Evolutionary conservation across 1,140 invertebrate genomes (phyloP), one percentile per base, ranked within the genome.

Genomic region (Mactra quadrangularis): DNA sequence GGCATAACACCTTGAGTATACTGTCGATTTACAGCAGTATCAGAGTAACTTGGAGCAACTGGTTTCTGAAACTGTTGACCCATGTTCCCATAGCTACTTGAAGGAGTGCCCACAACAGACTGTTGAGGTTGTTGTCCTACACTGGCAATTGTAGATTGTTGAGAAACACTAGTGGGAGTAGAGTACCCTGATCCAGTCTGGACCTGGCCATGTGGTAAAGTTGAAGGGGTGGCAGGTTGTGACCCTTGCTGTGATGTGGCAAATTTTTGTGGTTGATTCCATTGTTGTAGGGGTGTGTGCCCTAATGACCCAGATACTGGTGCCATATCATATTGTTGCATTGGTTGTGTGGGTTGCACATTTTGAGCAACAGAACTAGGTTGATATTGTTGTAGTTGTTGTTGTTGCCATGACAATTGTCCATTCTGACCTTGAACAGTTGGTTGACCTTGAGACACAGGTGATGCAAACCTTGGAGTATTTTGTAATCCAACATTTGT

Each of bases 231-330:
- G 41, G n/a, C n/a, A n/a, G 64, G 31, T 19, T 68, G 53, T 72
- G 31, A 55, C 35, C 25, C 45, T 52, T 86, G 53, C 47, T n/a
- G 47, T 22, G 19, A 64, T 19, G 38, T 71, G 7, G 50, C 35
- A 22, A 31, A 13, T 17, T 38, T 35, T n/a, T 53, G 33, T 15
- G 19, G 55, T 64, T 55, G 27, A 19, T 41, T 6, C 38, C 38
- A 41, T 41, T 31, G 62, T 1, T 29, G 52, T 55, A 57, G 79
- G 35, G 55, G 78, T 22, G 81, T 77, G n/a, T 55, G 47, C n/a
- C 33, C 13, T 71, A 70, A 47, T 84, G 72, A 29, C 55, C 55
- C 27, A 25, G 55, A 57, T 19, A 6, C 19, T 52, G 60, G 7
- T 33, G 31, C 13, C 38, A 41, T 45, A 47, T 9, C 22, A 60